Percentiles rank a stretch among this genome's conserved stretches.
phyloP scores from a whole-genome alignment of 2,113 vertebrate species.

The Nothobranchius furzeri region DNA sequence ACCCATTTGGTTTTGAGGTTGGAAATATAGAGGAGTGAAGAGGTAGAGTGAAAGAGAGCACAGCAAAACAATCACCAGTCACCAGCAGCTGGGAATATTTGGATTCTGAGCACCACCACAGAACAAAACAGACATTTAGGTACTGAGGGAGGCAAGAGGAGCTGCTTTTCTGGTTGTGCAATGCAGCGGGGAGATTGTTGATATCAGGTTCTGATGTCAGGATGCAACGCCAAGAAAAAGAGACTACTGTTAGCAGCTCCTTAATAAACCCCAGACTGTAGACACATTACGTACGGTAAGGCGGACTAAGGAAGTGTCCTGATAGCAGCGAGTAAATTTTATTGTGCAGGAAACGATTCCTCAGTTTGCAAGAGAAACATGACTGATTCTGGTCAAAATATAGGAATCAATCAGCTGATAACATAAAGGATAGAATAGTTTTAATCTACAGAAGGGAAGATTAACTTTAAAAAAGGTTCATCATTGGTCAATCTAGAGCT shows the following conservation, averaged over 20 bases:
- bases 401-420: not conserved
- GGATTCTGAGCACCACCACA: slow-evolving; percentile 50
- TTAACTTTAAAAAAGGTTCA: not conserved
- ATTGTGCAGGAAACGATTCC: slow-evolving; percentile 25
- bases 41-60: slow-evolving; percentile 22
- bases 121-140: slow-evolving; percentile 61
- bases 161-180: slow-evolving; percentile 55
- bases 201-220: slow-evolving; percentile 55
- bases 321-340: slow-evolving; percentile 42
- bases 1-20: slow-evolving; percentile 64
- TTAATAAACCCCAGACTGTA: slow-evolving; percentile 47
- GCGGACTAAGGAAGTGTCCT: slow-evolving; percentile 17
- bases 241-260: slow-evolving; percentile 66
- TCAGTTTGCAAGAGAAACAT: too few species aligned
- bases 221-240: slow-evolving; percentile 64
- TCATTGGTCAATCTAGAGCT: not conserved
- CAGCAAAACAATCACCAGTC: slow-evolving; percentile 11
- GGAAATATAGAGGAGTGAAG: slow-evolving; percentile 53
- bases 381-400: too few species aligned
- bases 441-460: too few species aligned
- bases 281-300: slow-evolving; percentile 27
- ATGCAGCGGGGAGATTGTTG: slow-evolving; percentile 32
- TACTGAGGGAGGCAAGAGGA: slow-evolving; percentile 20
- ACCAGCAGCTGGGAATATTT: slow-evolving; percentile 51
- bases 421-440: too few species aligned